A percentile compares a stretch with the other conserved stretches of the same genome.
phyloP scores from a whole-genome alignment of 2,797 vertebrate genomes.

The Spondyliosoma cantharus region DNA sequence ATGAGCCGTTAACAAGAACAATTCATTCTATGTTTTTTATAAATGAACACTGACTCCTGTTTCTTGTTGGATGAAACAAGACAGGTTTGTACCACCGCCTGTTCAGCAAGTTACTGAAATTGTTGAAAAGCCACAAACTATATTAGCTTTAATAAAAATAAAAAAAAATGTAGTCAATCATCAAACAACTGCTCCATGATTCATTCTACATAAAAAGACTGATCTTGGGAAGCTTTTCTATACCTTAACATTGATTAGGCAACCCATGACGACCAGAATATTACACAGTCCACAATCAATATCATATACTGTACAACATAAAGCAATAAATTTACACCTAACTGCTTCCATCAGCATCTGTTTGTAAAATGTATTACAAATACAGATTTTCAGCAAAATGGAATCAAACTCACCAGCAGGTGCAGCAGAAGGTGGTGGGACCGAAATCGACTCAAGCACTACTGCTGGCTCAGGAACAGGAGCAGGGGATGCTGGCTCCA shows the following conservation, averaged over 20 bases:
- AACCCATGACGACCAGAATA: slow-evolving; percentile 1
- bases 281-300: slow-evolving; percentile 1
- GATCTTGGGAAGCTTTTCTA: background rate
- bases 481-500: slow-evolving; percentile 60
- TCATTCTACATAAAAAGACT: background rate
- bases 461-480: slow-evolving; percentile 59
- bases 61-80: background rate
- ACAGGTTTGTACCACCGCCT: background rate
- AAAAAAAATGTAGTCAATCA: background rate
- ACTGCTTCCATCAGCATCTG: background rate
- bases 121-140: background rate
- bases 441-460: slow-evolving; percentile 36
- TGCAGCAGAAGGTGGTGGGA: slow-evolving; percentile 56
- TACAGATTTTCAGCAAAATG: background rate
- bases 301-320: background rate
- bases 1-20: slow-evolving; percentile 37
- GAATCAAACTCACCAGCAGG: slow-evolving; percentile 75
- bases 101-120: background rate
- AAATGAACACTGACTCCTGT: slow-evolving; percentile 16
- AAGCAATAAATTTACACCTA: slow-evolving; percentile 2
- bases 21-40: slow-evolving; percentile 1
- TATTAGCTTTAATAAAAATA: background rate
- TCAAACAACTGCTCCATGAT: background rate
- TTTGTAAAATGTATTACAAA: background rate
- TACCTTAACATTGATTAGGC: background rate